Conservation (phyloP, 2,797 vertebrate species). For the Diplodus puntazzo region DNA sequence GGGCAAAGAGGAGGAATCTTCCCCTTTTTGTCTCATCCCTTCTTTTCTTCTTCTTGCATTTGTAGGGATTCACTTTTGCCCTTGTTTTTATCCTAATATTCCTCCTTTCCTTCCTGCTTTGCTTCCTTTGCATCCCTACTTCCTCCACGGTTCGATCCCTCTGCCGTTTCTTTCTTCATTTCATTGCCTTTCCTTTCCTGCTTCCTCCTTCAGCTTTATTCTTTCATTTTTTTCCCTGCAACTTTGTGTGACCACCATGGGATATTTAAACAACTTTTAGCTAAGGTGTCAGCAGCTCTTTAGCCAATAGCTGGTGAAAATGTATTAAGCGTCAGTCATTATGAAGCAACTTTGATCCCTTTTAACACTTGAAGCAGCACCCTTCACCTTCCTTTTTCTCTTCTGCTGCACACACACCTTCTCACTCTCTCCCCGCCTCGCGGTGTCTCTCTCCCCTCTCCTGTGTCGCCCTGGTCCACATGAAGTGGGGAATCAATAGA, state of each 20-base stretch:
- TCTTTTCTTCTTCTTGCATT: slow-evolving; percentile 12
- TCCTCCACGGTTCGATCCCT: no score
- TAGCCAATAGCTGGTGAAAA: slow-evolving; percentile 13
- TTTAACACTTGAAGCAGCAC: slow-evolving; percentile 48
- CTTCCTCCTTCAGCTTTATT: not conserved
- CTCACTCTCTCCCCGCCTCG: slow-evolving; percentile 23
- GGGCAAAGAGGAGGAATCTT: slow-evolving; percentile 32
- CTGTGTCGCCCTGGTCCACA: slow-evolving; percentile 67
- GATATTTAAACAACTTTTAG: not conserved
- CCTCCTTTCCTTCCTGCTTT: not conserved
- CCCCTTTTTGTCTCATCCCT: not conserved
- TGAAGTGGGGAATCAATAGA: slow-evolving; percentile 83
- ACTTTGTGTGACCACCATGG: not conserved
- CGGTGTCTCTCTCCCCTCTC: slow-evolving; percentile 37
- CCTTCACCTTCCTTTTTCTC: slow-evolving; percentile 30
- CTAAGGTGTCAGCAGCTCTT: not conserved
- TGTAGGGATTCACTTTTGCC: slow-evolving; percentile 8
- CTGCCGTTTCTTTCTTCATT: not conserved
- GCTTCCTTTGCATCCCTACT: not conserved
- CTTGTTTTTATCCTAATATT: not conserved
- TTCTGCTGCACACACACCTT: slow-evolving; percentile 20
- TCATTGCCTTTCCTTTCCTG: not conserved
- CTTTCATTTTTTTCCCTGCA: not conserved
- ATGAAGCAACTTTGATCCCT: slow-evolving; percentile 28
- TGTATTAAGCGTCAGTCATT: slow-evolving; percentile 7